phyloP scores from a whole-genome alignment of 2,113 vertebrate species.

The Crotophaga sulcirostris region DNA sequence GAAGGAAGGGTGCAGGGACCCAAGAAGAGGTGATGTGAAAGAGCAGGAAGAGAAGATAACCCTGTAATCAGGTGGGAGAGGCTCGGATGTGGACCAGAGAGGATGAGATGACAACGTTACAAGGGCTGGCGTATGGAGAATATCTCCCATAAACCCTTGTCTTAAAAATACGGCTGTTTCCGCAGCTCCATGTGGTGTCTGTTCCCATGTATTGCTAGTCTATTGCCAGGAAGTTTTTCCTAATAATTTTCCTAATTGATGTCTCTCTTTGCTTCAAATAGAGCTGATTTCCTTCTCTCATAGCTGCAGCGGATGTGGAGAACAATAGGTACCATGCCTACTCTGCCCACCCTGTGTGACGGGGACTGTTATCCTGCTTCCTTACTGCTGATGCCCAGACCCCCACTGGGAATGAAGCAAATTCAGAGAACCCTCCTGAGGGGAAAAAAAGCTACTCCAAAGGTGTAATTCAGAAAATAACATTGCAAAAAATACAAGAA shows the following conservation, averaged over 20 bases:
- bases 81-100: neutral
- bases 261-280: constrained; percentile 7
- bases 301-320: neutral
- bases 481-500: neutral
- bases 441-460: neutral
- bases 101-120: rapidly evolving
- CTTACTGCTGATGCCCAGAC: neutral
- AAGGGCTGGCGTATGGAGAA: neutral
- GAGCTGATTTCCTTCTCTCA: neutral
- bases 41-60: neutral
- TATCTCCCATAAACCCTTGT: neutral
- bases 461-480: neutral
- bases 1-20: neutral
- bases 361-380: neutral
- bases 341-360: neutral
- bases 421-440: neutral
- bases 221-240: constrained; percentile 41
- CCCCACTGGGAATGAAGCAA: neutral
- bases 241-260: constrained; percentile 14
- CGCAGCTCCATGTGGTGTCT: rapidly evolving
- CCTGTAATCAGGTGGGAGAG: neutral
- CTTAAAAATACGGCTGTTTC: neutral
- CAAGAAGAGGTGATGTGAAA: neutral
- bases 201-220: constrained; percentile 12
- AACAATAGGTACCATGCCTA: constrained; percentile 28